Evolutionary conservation across 2,888 invertebrate species (phyloP), one percentile per base, ranked within the genome.

Genomic region (Orgyia antiqua): DNA sequence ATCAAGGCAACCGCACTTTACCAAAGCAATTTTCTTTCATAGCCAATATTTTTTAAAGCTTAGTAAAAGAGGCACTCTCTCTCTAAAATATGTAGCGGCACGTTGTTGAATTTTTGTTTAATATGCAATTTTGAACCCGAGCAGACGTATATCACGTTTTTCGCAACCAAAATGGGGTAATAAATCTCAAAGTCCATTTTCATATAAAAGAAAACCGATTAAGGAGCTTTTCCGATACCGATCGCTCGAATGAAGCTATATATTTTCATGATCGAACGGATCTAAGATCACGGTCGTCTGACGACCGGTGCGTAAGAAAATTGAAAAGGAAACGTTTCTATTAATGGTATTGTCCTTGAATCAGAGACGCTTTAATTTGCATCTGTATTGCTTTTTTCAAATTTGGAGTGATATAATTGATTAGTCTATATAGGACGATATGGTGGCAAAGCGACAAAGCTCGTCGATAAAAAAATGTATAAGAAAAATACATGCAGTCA

Each of bases 141-240:
- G 51, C 60, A 63, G 64, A 68, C 67, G 69, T 78, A 78, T 76
- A 78, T 74, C 72, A 76, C 70, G 70, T 66, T 73, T 67, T 56
- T 62, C 73, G 71, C 65, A 77, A 76, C 80, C 71, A 73, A 77
- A 82, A 77, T 67, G 73, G 68, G 65, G 62, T 65, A 72, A 83
- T 86, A 86, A 84, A 84, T 83, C 79, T 76, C 57, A 76, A 76
- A 83, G 82, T 79, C 82, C 65, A 79, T 84, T 83, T 83, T 83
- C 78, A 80, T 84, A 80, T 79, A 82, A 80, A 83, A 80, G 82
- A 83, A 84, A 86, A 82, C 74, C 83, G 84, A 84, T 86, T 84
- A 84, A 83, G 79, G 76, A 74, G 83, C 76, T 80, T 80, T 78
- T 58, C 62, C 73, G 84, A 84, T 84, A 83, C 77, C 68, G 76